Evolutionary conservation across 2,797 vertebrate species (phyloP).

Genomic region (Harpagifer antarcticus): DNA sequence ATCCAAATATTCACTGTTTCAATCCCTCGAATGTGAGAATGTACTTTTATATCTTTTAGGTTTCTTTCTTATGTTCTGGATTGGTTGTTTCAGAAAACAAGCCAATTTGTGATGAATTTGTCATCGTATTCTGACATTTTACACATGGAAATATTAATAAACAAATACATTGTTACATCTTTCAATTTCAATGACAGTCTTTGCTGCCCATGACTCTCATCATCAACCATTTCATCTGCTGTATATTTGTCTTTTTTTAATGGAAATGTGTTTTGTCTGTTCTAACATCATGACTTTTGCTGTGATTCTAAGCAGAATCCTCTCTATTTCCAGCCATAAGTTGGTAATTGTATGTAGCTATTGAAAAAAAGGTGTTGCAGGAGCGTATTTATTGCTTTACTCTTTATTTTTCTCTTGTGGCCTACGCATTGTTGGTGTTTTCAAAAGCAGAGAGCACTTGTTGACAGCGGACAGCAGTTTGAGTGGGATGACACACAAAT

Average conservation of each 20-base stretch:
- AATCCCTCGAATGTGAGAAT: neutral
- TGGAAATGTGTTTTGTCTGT: neutral
- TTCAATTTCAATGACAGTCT: no score
- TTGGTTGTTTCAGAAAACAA: neutral
- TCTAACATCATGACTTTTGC: no score
- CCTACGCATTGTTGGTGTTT: neutral
- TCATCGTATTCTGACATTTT: neutral
- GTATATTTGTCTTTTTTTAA: no score
- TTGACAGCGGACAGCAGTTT: slow-evolving; percentile 6
- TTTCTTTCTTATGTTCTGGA: neutral
- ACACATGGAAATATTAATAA: neutral
- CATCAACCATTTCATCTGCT: no score
- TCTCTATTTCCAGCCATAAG: neutral
- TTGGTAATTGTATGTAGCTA: neutral
- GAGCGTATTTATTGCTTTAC: neutral
- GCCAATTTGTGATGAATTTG: neutral
- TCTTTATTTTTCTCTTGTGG: neutral
- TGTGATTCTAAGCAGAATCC: neutral
- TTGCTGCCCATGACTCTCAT: no score
- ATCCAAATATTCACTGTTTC: neutral
- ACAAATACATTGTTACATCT: neutral
- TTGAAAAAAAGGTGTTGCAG: neutral
- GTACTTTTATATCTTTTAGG: neutral
- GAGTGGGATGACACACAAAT: slow-evolving; percentile 9
- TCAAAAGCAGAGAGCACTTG: slow-evolving; percentile 7